A percentile compares a stretch with the other conserved stretches of the same genome.
These are phyloP conservation scores for Falco biarmicus DNA, from an alignment of 2,797 vertebrate species.

Conservation along the genomic window DNA sequence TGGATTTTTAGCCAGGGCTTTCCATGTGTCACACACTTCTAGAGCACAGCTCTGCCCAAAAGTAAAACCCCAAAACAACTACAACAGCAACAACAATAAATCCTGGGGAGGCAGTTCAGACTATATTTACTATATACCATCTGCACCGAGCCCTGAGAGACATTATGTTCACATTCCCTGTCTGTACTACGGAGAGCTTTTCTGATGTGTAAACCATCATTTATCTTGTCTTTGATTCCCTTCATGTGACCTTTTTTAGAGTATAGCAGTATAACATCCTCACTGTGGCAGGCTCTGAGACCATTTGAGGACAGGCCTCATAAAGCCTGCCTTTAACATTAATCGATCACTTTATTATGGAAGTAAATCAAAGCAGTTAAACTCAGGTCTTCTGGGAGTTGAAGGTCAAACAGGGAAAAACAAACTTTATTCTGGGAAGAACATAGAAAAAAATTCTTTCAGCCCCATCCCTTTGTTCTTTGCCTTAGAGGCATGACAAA, in stretches of 20 bases:
- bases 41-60: conserved; percentile 29
- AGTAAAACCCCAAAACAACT: conserved; percentile 27
- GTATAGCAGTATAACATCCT: conserved; percentile 63
- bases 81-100: neutral
- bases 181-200: conserved; percentile 46
- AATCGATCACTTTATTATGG: conserved; percentile 75
- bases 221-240: conserved; percentile 70
- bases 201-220: conserved; percentile 67
- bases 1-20: neutral
- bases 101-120: conserved; percentile 33
- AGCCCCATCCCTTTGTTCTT: neutral
- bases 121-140: conserved; percentile 65
- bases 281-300: conserved; percentile 44
- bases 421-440: conserved; percentile 57
- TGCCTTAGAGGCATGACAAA: neutral
- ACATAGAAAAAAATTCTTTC: conserved; percentile 13
- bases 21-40: neutral
- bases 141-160: conserved; percentile 52
- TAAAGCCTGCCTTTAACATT: conserved; percentile 72
- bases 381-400: conserved; percentile 60
- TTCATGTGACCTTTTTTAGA: conserved; percentile 75
- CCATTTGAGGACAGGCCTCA: conserved; percentile 68
- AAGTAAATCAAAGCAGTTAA: conserved; percentile 75
- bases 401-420: conserved; percentile 68
- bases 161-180: conserved; percentile 41